phyloP scores from a whole-genome alignment of 2,888 invertebrate genomes.

The Melanchra persicariae region DNA sequence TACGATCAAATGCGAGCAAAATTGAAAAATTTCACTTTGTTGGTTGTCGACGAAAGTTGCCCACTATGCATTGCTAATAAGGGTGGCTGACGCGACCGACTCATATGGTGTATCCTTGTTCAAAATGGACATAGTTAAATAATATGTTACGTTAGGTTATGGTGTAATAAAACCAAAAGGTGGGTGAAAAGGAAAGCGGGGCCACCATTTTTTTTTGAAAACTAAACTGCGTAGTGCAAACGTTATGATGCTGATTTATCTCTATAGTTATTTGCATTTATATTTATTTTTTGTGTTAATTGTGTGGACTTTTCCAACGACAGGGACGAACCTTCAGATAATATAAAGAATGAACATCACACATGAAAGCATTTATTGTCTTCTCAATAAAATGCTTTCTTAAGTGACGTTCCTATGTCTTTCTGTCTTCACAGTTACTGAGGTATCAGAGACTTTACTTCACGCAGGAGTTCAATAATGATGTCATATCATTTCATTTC shows the following conservation, averaged over 20 bases:
- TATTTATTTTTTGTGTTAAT: not conserved
- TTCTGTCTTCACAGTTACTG: no score
- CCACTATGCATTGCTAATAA: conserved; percentile 34
- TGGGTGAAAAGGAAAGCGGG: conserved; percentile 3
- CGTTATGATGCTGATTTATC: not conserved
- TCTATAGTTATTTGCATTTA: not conserved
- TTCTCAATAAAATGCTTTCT: no score
- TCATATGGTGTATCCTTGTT: conserved; percentile 49
- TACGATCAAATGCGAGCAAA: conserved; percentile 64
- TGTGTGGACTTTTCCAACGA: not conserved
- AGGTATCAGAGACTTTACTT: not conserved
- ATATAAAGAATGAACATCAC: no score
- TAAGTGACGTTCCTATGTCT: no score
- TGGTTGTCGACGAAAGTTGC: conserved; percentile 39
- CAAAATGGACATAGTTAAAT: conserved; percentile 40
- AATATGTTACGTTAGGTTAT: conserved; percentile 23
- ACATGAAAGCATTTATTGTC: no score
- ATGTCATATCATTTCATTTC: conserved; percentile 1
- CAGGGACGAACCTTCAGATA: no score
- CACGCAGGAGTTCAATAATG: not conserved
- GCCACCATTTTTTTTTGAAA: not conserved
- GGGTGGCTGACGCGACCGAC: conserved; percentile 19
- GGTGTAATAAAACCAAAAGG: not conserved
- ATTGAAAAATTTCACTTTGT: conserved; percentile 54
- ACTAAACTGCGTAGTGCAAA: not conserved